A percentile compares a stretch with the other conserved stretches of the same genome.
These are phyloP conservation scores for Machimus atricapillus DNA, from an alignment of 2,888 invertebrate species.

Conservation along the genomic window DNA sequence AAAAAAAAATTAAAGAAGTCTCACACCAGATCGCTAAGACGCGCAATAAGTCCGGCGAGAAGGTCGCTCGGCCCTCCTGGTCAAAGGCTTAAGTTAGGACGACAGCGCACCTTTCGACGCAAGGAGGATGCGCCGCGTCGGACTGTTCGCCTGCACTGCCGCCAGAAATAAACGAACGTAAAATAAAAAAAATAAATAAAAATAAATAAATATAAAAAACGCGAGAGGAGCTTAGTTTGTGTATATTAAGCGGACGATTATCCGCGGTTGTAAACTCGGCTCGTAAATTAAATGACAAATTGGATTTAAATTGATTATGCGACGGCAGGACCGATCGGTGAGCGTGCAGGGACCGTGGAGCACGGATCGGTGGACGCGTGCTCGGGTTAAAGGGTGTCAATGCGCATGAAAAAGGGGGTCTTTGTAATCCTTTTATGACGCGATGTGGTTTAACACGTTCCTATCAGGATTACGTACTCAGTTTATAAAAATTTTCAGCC, in stretches of 20 bases:
- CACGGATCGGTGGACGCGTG: conserved; percentile 1
- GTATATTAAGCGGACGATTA: conserved; percentile 46
- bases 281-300: conserved; percentile 53
- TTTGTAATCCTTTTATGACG: neutral
- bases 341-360: conserved; percentile 12
- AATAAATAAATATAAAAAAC: conserved; percentile 3
- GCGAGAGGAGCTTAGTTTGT: conserved; percentile 9
- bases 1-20: neutral
- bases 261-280: conserved; percentile 48
- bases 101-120: neutral
- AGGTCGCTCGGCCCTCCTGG: conserved; percentile 22
- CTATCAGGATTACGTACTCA: neutral
- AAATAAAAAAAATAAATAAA: neutral
- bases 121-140: neutral
- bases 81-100: conserved; percentile 35
- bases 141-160: neutral
- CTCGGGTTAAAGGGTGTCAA: conserved; percentile 14
- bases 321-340: conserved; percentile 47
- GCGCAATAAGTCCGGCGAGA: neutral
- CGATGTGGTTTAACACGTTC: neutral
- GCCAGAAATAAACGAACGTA: neutral
- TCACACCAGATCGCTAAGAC: neutral
- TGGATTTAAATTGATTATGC: conserved; percentile 53
- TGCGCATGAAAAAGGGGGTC: neutral
- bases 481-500: neutral